phyloP scores from a whole-genome alignment of 2,113 vertebrate genomes.

The Marcusenius ussheri region DNA sequence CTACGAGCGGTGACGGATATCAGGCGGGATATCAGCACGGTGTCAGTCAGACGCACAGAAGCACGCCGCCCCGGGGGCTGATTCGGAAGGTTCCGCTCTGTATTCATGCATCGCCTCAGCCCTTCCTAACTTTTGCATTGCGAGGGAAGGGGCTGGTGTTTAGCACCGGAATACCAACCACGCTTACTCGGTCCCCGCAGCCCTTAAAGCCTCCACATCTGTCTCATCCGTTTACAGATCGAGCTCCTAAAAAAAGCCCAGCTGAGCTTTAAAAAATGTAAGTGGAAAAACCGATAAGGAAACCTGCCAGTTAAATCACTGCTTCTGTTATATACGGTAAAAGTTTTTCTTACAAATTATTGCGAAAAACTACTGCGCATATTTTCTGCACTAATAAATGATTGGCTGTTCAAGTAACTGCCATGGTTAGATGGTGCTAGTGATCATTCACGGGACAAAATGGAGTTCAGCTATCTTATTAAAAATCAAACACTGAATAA shows the following conservation, averaged over 20 bases:
- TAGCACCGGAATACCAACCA: slow-evolving; percentile 1
- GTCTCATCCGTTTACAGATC: background rate
- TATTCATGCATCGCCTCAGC: background rate
- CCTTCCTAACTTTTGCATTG: background rate
- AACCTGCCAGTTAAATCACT: background rate
- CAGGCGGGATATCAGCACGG: background rate
- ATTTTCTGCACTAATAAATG: background rate
- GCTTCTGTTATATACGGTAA: background rate
- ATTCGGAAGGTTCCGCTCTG: background rate
- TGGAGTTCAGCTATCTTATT: background rate
- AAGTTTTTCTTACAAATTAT: background rate
- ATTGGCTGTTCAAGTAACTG: background rate
- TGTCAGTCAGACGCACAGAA: background rate
- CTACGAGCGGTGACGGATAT: background rate
- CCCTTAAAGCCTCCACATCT: background rate
- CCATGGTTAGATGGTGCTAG: background rate
- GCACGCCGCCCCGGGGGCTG: background rate
- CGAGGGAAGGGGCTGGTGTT: background rate
- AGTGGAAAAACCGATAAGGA: background rate
- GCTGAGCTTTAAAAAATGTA: background rate
- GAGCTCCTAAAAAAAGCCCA: background rate
- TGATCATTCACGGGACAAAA: background rate
- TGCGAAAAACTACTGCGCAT: background rate
- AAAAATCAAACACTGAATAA: background rate
- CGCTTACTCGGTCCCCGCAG: background rate